Evolutionary conservation across 2,113 vertebrate species (phyloP).

Genomic region (Nothocercus julius): DNA sequence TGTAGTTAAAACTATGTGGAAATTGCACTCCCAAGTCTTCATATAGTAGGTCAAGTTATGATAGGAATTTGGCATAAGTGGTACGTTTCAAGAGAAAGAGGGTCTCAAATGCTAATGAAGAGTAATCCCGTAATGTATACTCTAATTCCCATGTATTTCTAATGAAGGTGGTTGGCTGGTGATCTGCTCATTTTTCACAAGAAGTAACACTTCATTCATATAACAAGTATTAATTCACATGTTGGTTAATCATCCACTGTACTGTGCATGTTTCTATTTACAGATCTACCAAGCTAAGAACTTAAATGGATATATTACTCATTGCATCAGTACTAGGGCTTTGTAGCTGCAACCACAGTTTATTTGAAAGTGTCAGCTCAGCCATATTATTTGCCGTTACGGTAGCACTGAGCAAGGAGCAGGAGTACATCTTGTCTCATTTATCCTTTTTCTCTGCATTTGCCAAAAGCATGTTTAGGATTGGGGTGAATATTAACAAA

Average conservation of each 20-base stretch:
- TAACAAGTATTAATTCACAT: background rate
- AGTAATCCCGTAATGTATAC: background rate
- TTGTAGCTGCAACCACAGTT: conserved; percentile 15
- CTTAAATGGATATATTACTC: background rate
- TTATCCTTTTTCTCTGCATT: conserved; percentile 4
- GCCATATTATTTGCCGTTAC: background rate
- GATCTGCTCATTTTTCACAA: background rate
- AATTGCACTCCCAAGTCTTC: background rate
- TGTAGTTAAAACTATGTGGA: background rate
- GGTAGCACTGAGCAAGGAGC: background rate
- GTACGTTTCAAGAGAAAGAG: background rate
- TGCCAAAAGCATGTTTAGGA: background rate
- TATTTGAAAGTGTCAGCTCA: background rate
- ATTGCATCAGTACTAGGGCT: background rate
- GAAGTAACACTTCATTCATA: background rate
- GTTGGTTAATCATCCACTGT: background rate
- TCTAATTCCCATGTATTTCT: background rate
- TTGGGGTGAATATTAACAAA: background rate
- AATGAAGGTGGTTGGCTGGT: background rate
- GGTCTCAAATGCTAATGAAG: background rate
- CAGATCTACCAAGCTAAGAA: background rate
- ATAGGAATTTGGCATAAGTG: background rate
- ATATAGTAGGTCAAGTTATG: background rate
- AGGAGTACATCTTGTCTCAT: background rate
- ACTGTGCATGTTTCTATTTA: background rate